Conservation (phyloP, 2,888 invertebrate genomes). For the Stenchaetothrips biformis region DNA sequence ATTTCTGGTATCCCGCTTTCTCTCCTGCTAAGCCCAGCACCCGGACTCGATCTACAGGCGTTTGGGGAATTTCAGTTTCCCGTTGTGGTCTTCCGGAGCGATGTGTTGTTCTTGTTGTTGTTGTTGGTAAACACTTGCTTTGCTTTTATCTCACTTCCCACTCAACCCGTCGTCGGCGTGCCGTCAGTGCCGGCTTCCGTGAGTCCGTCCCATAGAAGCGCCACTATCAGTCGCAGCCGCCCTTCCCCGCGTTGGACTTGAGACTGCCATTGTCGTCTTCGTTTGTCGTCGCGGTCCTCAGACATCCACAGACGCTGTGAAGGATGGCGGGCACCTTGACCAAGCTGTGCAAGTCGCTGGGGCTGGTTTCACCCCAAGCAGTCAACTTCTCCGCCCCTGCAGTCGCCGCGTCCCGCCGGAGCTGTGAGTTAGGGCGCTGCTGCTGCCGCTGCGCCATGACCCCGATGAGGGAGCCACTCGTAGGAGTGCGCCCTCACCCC, state of each 20-base stretch:
- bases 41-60: too few relatives aligned
- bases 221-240: not conserved
- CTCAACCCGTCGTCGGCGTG: not conserved
- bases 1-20: too few relatives aligned
- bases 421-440: slow-evolving; percentile 41
- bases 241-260: not conserved
- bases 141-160: not conserved
- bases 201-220: not conserved
- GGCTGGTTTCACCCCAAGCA: slow-evolving; percentile 40
- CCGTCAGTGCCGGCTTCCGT: not conserved
- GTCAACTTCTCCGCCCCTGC: slow-evolving; percentile 31
- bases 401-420: slow-evolving; percentile 34
- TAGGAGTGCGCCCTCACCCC: not conserved
- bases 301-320: not conserved
- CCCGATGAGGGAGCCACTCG: not conserved
- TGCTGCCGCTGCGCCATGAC: not conserved
- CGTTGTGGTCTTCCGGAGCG: not conserved
- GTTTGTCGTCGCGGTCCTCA: too few relatives aligned
- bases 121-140: not conserved
- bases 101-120: not conserved
- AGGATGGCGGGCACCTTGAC: slow-evolving; percentile 46
- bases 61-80: too few relatives aligned
- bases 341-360: slow-evolving; percentile 44
- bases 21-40: too few relatives aligned
- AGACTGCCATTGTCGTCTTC: too few relatives aligned